A percentile compares a stretch with the other conserved stretches of the same genome.
phyloP scores from a whole-genome alignment of 2,113 vertebrate genomes.

The Sander lucioperca region DNA sequence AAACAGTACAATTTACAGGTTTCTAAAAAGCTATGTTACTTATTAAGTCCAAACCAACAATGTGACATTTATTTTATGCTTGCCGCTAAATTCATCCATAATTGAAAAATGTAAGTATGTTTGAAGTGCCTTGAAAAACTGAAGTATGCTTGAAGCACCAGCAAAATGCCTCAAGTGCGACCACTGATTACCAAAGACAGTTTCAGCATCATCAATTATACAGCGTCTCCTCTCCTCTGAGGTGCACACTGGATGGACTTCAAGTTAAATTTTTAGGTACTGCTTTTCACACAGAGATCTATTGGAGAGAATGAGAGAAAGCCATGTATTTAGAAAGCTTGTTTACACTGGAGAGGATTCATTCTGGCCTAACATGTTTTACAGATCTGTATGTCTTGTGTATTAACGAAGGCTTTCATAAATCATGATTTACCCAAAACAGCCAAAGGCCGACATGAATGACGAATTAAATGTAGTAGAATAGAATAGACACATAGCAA shows the following conservation, averaged over 20 bases:
- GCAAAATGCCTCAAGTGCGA: slow-evolving; percentile 41
- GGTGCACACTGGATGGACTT: slow-evolving; percentile 34
- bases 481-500: background rate
- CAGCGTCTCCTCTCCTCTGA: slow-evolving; percentile 33
- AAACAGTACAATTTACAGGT: background rate
- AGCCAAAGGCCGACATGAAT: slow-evolving; percentile 1
- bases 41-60: slow-evolving; percentile 19
- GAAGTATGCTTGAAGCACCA: slow-evolving; percentile 21
- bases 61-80: slow-evolving; percentile 2
- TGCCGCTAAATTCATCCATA: slow-evolving; percentile 19
- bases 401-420: slow-evolving; percentile 36
- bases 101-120: slow-evolving; percentile 12
- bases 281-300: slow-evolving; percentile 1
- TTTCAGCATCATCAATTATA: slow-evolving; percentile 62
- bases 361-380: slow-evolving; percentile 30
- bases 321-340: slow-evolving; percentile 8
- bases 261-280: background rate
- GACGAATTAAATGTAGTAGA: background rate
- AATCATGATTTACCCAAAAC: slow-evolving; percentile 26
- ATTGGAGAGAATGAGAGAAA: slow-evolving; percentile 2
- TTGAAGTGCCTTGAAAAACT: slow-evolving; percentile 39
- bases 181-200: slow-evolving; percentile 56
- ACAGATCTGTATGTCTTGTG: slow-evolving; percentile 22
- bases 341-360: slow-evolving; percentile 21
- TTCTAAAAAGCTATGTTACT: background rate